Evolutionary conservation across 2,797 vertebrate species (phyloP).

Genomic region (Nyctibius grandis): DNA sequence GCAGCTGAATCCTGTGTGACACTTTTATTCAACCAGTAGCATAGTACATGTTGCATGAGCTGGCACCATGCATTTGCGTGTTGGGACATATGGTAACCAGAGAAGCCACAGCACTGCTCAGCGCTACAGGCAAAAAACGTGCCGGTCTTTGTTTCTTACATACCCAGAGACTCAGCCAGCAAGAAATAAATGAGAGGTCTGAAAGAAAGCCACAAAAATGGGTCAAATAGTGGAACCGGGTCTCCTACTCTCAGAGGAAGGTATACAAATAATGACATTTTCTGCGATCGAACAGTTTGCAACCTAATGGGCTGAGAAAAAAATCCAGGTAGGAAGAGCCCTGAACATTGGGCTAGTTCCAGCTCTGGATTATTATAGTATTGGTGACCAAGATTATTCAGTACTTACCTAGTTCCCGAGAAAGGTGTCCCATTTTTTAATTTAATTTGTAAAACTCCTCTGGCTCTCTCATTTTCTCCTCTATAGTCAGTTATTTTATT

Average conservation of each 20-base stretch:
- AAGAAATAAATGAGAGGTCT: background rate
- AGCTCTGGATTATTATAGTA: background rate
- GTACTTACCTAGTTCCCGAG: too few relatives aligned
- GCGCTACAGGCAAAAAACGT: background rate
- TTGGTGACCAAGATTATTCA: too few relatives aligned
- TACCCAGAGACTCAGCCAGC: background rate
- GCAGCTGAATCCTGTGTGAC: background rate
- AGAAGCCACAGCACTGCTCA: background rate
- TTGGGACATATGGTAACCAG: conserved; percentile 7
- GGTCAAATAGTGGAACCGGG: background rate
- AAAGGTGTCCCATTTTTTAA: too few relatives aligned
- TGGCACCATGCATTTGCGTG: background rate
- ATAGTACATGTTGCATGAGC: background rate
- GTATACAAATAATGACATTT: background rate
- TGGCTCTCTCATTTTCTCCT: background rate
- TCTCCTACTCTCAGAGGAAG: background rate
- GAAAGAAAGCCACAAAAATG: background rate
- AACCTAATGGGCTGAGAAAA: background rate
- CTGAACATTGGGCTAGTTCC: background rate
- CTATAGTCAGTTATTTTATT: background rate
- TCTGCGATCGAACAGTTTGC: too few relatives aligned
- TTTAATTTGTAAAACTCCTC: background rate
- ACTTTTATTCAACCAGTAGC: background rate
- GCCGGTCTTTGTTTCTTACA: background rate
- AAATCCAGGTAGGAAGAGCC: background rate